These are phyloP conservation scores for Tamandua tetradactyla DNA, from an alignment of 2,797 vertebrate species.

Conservation along the genomic window DNA sequence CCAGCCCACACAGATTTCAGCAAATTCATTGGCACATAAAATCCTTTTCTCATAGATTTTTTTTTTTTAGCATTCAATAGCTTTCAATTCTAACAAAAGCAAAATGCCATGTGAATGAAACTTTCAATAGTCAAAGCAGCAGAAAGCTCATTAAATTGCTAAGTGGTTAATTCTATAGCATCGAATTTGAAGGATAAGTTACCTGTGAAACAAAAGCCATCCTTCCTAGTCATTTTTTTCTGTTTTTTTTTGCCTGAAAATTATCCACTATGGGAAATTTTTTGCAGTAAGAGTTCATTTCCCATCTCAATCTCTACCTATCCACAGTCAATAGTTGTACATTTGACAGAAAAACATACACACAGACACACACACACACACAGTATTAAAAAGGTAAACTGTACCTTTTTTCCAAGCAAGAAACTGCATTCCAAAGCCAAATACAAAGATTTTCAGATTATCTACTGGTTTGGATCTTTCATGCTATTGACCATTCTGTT, in stretches of 20 bases:
- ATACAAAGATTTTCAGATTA: neutral
- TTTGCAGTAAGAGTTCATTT: neutral
- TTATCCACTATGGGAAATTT: neutral
- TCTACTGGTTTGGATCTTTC: neutral
- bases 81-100: conserved; percentile 4
- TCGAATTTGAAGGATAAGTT: conserved; percentile 55
- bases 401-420: neutral
- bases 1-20: conserved; percentile 8
- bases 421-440: neutral
- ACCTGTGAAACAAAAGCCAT: neutral
- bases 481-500: neutral
- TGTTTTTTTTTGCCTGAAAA: conserved; percentile 24
- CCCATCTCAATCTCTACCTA: neutral
- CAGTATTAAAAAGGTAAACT: neutral
- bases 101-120: conserved; percentile 10
- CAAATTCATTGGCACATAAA: conserved; percentile 61
- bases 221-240: neutral
- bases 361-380: no score
- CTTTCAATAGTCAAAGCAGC: neutral
- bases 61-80: conserved; percentile 45
- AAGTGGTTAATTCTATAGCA: conserved; percentile 31
- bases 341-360: neutral
- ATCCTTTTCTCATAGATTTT: neutral
- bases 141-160: conserved; percentile 32
- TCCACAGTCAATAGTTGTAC: neutral